A percentile compares a stretch with the other conserved stretches of the same genome.
Conservation (phyloP, 35 echinoderm and acorn worm species). For the Ophiothrix spiculata region DNA sequence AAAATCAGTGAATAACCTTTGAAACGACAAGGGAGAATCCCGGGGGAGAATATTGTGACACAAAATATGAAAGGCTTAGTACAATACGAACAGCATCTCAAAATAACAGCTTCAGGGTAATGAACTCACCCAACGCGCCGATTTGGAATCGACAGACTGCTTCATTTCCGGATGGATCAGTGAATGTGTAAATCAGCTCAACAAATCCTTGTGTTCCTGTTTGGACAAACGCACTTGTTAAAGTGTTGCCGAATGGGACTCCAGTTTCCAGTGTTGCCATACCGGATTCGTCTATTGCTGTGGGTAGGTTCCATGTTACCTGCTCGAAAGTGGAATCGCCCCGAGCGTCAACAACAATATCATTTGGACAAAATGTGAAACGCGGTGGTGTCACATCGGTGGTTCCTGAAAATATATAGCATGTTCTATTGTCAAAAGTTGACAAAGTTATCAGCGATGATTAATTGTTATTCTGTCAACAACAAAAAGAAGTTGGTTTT, state of each 20-base stretch:
- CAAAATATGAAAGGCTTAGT: too few species aligned
- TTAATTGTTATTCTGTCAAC: too few species aligned
- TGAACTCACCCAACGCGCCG: constrained; percentile 25
- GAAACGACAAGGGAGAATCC: too few species aligned
- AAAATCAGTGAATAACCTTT: too few species aligned
- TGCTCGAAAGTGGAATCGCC: background rate
- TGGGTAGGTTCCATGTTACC: background rate
- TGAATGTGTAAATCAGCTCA: constrained; percentile 44
- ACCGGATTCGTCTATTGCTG: background rate
- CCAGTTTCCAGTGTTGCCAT: background rate
- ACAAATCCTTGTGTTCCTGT: background rate
- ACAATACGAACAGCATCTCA: too few species aligned
- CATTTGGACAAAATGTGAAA: background rate
- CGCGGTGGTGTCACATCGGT: background rate
- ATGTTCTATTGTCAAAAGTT: too few species aligned
- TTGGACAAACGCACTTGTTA: background rate
- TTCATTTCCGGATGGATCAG: constrained; percentile 54
- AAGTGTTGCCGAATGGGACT: background rate
- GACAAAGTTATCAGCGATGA: too few species aligned
- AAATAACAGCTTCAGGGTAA: too few species aligned
- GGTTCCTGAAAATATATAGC: too few species aligned
- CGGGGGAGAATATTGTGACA: too few species aligned
- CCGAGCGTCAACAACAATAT: background rate
- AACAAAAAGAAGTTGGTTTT: too few species aligned
- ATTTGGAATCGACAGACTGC: constrained; percentile 42